Evolutionary conservation across 2,888 invertebrate genomes (phyloP).

Genomic region (Petrolisthes manimaculis): DNA sequence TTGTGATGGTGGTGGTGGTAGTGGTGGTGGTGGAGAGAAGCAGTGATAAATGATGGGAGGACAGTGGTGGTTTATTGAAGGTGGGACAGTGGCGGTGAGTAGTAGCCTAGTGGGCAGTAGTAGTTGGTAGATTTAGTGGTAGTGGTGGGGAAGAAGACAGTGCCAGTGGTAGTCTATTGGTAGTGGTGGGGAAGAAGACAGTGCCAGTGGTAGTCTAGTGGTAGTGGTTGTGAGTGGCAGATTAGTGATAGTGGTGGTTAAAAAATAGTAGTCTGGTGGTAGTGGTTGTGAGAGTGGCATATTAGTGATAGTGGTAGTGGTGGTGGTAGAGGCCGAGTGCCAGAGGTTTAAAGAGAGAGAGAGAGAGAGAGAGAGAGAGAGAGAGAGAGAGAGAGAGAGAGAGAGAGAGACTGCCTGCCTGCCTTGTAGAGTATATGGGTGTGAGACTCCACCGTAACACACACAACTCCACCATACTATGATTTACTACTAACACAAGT

Average conservation of each 20-base stretch:
- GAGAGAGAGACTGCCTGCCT: too few relatives aligned
- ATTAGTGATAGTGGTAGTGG: neutral
- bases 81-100: neutral
- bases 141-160: neutral
- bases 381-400: neutral
- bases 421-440: too few relatives aligned
- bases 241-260: neutral
- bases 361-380: neutral
- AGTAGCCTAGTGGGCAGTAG: neutral
- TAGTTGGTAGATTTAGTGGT: neutral
- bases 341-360: neutral
- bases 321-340: conserved; percentile 4
- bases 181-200: neutral
- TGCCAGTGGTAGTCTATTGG: conserved; percentile 9
- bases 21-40: neutral
- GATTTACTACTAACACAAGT: too few relatives aligned
- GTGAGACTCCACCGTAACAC: too few relatives aligned
- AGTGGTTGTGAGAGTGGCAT: neutral
- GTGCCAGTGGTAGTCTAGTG: neutral
- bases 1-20: neutral
- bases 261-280: neutral
- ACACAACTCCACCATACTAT: too few relatives aligned
- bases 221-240: neutral
- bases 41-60: neutral
- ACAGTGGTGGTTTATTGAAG: neutral